Percentiles rank a stretch among this genome's conserved stretches.
phyloP scores from a whole-genome alignment of 2,113 vertebrate genomes.

The Neogale vison region DNA sequence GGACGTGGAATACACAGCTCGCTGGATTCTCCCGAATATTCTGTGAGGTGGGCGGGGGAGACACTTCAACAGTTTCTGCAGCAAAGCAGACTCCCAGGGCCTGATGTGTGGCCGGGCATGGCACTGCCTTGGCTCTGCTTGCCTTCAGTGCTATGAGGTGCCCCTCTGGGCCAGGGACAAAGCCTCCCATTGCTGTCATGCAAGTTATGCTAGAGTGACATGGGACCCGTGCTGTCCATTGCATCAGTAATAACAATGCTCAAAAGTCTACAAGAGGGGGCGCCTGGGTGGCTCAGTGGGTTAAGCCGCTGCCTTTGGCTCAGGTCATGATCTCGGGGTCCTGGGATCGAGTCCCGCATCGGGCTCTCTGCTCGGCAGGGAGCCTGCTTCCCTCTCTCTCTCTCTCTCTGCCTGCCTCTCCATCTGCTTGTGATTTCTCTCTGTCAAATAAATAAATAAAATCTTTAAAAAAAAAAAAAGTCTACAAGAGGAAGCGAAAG shows the following conservation, averaged over 20 bases:
- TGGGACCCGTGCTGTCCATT: background rate
- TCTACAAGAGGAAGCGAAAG: background rate
- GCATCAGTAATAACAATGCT: background rate
- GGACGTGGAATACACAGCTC: background rate
- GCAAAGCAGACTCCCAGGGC: background rate
- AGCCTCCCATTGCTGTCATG: background rate
- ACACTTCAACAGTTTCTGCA: background rate
- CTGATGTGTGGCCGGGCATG: rapidly evolving
- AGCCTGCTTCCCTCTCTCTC: no score
- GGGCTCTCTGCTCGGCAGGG: no score
- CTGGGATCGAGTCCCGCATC: no score
- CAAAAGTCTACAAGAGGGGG: background rate
- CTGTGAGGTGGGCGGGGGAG: background rate
- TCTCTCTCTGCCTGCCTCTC: no score
- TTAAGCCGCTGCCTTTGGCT: no score
- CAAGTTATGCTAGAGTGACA: background rate
- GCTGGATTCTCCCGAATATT: background rate
- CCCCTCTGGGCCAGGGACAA: background rate
- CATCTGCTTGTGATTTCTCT: no score
- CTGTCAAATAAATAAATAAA: no score
- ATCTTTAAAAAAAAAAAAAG: no score
- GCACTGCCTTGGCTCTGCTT: rapidly evolving
- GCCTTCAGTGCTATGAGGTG: background rate
- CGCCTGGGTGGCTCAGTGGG: no score
- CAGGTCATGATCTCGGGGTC: no score